phyloP scores from a whole-genome alignment of 2,888 invertebrate species.

The Apomyelois bistriatella region DNA sequence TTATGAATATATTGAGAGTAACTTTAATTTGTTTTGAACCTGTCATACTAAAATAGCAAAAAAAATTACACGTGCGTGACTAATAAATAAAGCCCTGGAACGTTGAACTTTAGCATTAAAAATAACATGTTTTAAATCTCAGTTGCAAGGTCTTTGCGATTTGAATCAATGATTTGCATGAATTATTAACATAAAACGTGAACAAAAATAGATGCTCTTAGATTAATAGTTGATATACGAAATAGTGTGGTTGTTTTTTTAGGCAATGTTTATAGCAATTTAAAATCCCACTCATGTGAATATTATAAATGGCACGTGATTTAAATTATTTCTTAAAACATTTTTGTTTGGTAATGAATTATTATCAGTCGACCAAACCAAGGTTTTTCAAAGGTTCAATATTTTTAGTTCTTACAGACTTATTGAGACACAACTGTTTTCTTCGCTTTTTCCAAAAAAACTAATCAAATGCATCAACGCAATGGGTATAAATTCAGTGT shows the following conservation, averaged over 20 bases:
- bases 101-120: neutral
- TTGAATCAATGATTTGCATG: neutral
- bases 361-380: too few relatives aligned
- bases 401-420: too few relatives aligned
- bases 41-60: too few relatives aligned
- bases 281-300: neutral
- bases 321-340: neutral
- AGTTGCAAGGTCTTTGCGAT: neutral
- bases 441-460: too few relatives aligned
- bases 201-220: conserved; percentile 1
- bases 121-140: neutral
- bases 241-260: neutral
- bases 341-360: too few relatives aligned
- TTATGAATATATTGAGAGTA: too few relatives aligned
- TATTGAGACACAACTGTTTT: too few relatives aligned
- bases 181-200: neutral
- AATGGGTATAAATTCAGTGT: too few relatives aligned
- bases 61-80: too few relatives aligned
- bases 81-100: neutral
- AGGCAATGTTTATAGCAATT: conserved; percentile 1
- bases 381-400: too few relatives aligned
- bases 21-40: too few relatives aligned
- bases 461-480: too few relatives aligned
- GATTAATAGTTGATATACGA: neutral
- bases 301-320: neutral